These are phyloP conservation scores for Catharus ustulatus DNA, from an alignment of 2,797 vertebrate genomes.

Conservation along the genomic window DNA sequence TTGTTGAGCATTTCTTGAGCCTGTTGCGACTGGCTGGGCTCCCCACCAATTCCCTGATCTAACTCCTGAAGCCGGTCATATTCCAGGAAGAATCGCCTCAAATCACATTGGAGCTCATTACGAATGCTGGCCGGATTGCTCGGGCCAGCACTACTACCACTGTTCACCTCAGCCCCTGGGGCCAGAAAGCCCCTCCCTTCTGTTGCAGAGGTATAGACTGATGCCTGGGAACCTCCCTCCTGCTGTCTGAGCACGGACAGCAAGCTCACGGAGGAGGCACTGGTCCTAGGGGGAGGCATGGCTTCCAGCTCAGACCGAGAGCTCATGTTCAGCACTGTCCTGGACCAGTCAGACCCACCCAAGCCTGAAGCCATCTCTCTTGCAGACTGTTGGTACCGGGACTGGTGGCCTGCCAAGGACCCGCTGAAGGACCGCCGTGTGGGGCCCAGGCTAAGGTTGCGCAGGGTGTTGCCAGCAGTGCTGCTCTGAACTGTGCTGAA, in stretches of 20 bases:
- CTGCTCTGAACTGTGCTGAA: constrained; percentile 97
- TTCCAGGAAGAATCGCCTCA: constrained; percentile 97
- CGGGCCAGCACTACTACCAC: constrained; percentile 80
- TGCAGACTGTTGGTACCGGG: constrained; percentile 78
- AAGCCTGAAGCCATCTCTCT: constrained; percentile 81
- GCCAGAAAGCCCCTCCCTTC: constrained; percentile 90
- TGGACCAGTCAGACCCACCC: constrained; percentile 88
- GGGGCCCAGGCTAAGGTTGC: constrained; percentile 84
- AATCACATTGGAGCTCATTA: constrained; percentile 95
- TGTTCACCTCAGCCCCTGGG: constrained; percentile 81
- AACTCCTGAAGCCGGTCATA: constrained; percentile 95
- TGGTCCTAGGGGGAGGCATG: constrained; percentile 93
- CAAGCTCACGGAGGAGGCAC: constrained; percentile 92
- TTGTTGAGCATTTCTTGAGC: constrained; percentile 94
- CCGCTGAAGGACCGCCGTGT: constrained; percentile 81
- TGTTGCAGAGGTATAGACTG: constrained; percentile 95
- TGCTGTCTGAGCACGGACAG: constrained; percentile 92
- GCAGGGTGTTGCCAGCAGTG: constrained; percentile 85
- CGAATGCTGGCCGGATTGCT: constrained; percentile 87
- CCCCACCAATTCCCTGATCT: constrained; percentile 85
- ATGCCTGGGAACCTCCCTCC: constrained; percentile 89
- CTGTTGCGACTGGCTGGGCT: constrained; percentile 81
- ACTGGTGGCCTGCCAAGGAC: constrained; percentile 80
- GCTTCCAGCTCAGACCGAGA: constrained; percentile 80
- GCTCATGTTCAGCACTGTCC: constrained; percentile 88